Conservation (phyloP, 2,888 invertebrate species). For the Athalia cordata region DNA sequence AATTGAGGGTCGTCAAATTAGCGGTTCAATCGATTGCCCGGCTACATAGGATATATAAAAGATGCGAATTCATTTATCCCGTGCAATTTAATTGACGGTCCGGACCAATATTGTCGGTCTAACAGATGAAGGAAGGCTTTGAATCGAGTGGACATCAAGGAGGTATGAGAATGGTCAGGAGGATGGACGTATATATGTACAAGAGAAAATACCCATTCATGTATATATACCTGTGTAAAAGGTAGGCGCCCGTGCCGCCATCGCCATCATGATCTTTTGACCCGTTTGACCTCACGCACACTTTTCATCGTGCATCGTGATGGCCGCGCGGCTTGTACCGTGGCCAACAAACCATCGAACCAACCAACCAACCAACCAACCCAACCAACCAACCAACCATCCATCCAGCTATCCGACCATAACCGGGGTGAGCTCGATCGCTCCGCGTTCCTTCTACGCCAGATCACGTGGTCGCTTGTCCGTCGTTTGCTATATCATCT, state of each 20-base stretch:
- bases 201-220: background rate
- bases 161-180: slow-evolving; percentile 29
- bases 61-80: no score
- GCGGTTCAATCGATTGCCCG: no score
- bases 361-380: slow-evolving; percentile 1
- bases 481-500: background rate
- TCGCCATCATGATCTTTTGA: slow-evolving; percentile 71
- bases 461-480: slow-evolving; percentile 27
- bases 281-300: slow-evolving; percentile 71
- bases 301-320: slow-evolving; percentile 70
- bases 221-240: background rate
- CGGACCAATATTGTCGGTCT: slow-evolving; percentile 15
- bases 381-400: background rate
- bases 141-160: slow-evolving; percentile 16
- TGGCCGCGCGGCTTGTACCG: slow-evolving; percentile 65
- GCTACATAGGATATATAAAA: no score
- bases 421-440: slow-evolving; percentile 27
- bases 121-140: background rate
- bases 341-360: slow-evolving; percentile 23
- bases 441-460: slow-evolving; percentile 24
- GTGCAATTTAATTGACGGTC: no score
- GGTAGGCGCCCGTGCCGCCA: slow-evolving; percentile 57
- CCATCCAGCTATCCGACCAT: slow-evolving; percentile 12
- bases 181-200: slow-evolving; percentile 22
- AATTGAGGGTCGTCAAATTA: no score